These are phyloP conservation scores for Sinotaia quadrata DNA, from an alignment of 2,888 invertebrate genomes.

Conservation along the genomic window DNA sequence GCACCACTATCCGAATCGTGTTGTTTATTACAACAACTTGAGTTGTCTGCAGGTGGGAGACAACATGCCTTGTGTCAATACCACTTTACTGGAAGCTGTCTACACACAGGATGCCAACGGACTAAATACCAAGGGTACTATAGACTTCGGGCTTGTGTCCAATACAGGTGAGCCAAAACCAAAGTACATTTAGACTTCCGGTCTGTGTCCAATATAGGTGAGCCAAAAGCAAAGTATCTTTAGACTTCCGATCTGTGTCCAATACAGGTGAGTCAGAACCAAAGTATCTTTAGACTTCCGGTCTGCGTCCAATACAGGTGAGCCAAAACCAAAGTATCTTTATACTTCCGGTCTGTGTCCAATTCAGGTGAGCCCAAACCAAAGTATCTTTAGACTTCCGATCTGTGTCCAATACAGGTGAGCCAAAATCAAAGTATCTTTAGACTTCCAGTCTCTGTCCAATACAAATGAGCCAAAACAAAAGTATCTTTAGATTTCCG, in stretches of 20 bases:
- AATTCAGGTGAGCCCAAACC: too few species aligned
- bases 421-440: constrained; percentile 5
- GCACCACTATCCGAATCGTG: too few species aligned
- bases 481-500: too few species aligned
- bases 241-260: not conserved
- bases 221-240: constrained; percentile 5
- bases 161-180: too few species aligned
- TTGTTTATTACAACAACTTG: not conserved
- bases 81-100: not conserved
- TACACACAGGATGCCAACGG: constrained; percentile 6
- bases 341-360: not conserved
- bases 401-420: constrained; percentile 15
- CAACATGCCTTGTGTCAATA: constrained; percentile 24
- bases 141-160: not conserved
- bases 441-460: not conserved
- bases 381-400: too few species aligned
- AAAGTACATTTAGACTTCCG: too few species aligned
- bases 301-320: constrained; percentile 15
- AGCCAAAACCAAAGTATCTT: constrained; percentile 5
- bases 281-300: too few species aligned
- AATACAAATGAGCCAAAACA: too few species aligned
- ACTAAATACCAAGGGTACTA: not conserved
- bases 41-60: constrained; percentile 9
- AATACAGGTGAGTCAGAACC: too few species aligned
- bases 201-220: constrained; percentile 17